phyloP scores from a whole-genome alignment of 2,113 vertebrate genomes.

The Heterochromis multidens region DNA sequence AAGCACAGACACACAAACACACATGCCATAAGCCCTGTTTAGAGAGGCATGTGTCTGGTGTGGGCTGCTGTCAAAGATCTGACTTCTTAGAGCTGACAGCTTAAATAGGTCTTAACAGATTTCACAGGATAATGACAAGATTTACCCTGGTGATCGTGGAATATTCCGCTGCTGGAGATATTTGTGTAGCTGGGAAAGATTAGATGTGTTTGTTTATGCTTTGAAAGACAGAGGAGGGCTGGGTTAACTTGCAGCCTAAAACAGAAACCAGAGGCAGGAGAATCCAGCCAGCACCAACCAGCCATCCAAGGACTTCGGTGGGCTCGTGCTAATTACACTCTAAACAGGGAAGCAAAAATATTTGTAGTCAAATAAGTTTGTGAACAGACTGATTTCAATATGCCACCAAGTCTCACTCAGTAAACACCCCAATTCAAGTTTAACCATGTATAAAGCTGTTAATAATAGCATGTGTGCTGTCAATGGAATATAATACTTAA shows the following conservation, averaged over 20 bases:
- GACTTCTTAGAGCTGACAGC: constrained; percentile 38
- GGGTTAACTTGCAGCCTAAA: constrained; percentile 14
- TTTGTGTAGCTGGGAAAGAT: constrained; percentile 61
- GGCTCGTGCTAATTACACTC: constrained; percentile 29
- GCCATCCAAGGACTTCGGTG: constrained; percentile 7
- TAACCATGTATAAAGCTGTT: background rate
- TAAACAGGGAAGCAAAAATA: constrained; percentile 45
- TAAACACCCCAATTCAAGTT: background rate
- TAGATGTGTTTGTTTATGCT: constrained; percentile 59
- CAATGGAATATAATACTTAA: background rate
- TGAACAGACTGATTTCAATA: background rate
- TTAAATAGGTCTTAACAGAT: constrained; percentile 63
- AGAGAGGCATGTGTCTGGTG: constrained; percentile 33
- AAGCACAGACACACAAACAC: background rate
- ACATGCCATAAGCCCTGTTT: background rate
- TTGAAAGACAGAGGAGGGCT: constrained; percentile 19
- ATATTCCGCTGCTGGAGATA: constrained; percentile 43
- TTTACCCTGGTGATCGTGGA: constrained; percentile 35
- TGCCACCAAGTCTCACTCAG: background rate
- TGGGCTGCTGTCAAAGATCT: constrained; percentile 33
- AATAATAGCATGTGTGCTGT: background rate
- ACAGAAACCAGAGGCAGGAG: constrained; percentile 9
- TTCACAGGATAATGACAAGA: constrained; percentile 63
- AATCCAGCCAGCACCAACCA: background rate
- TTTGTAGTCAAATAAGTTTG: constrained; percentile 17